Evolutionary conservation across 37 sponge, comb jelly and placozoan species (phyloP).

Genomic region (Hormiphora californensis): DNA sequence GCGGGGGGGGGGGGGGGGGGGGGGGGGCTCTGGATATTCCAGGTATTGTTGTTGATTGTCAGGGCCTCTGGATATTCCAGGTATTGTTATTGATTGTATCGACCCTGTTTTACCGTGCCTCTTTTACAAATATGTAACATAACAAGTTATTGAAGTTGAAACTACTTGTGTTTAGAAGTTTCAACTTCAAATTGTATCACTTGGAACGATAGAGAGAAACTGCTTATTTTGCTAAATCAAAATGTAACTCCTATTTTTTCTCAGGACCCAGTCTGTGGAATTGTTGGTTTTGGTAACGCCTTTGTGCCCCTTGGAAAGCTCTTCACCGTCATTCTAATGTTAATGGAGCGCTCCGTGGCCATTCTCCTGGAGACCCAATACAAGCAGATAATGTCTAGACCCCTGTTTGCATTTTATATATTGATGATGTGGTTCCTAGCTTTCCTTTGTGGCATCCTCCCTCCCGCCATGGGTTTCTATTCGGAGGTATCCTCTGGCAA

Average conservation of each 20-base stretch:
- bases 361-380: constrained; percentile 32
- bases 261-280: constrained; percentile 53
- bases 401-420: not conserved
- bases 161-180: no score
- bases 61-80: constrained; percentile 55
- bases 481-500: constrained; percentile 44
- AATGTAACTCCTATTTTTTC: no score
- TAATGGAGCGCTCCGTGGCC: constrained; percentile 14
- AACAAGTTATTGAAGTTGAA: no score
- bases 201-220: no score
- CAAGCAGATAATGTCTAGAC: constrained; percentile 27
- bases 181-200: no score
- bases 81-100: no score
- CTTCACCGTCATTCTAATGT: constrained; percentile 41
- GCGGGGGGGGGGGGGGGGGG: no score
- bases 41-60: not conserved
- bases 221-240: no score
- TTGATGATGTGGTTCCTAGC: constrained; percentile 13
- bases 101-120: no score
- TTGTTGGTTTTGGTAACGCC: constrained; percentile 50
- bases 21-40: no score
- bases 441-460: constrained; percentile 1
- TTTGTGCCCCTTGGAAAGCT: constrained; percentile 33
- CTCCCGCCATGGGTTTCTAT: constrained; percentile 40
- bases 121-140: no score